Percentiles rank a stretch among this genome's conserved stretches.
These are phyloP conservation scores for Ageneiosus marmoratus DNA, from an alignment of 2,113 vertebrate genomes.

Conservation along the genomic window DNA sequence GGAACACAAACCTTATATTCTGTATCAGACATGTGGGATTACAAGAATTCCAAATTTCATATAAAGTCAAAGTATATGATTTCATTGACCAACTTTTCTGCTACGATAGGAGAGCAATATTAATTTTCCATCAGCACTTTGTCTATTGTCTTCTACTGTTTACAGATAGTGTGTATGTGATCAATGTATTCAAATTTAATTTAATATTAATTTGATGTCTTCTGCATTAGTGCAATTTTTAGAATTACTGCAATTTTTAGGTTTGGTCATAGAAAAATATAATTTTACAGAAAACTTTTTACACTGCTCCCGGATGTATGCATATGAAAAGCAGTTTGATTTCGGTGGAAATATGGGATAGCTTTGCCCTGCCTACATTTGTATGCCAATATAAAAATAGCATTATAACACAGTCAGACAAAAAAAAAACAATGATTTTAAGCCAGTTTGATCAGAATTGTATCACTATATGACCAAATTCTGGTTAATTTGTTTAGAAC, in stretches of 20 bases:
- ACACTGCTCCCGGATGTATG: too few species aligned
- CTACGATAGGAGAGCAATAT: background rate
- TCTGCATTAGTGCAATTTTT: background rate
- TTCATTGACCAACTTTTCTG: background rate
- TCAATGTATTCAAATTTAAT: background rate
- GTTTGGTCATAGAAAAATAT: background rate
- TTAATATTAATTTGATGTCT: background rate
- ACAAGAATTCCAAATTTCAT: background rate
- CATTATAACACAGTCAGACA: background rate
- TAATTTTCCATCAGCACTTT: background rate
- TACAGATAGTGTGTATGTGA: background rate
- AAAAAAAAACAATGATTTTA: too few species aligned
- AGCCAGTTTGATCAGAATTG: background rate
- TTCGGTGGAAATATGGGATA: too few species aligned
- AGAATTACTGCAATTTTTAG: background rate
- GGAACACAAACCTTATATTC: too few species aligned
- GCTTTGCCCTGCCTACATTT: too few species aligned
- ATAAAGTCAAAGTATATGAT: too few species aligned
- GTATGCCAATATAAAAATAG: background rate
- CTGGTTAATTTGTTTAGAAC: background rate
- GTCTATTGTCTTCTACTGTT: background rate
- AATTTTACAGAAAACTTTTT: background rate
- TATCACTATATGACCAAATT: background rate
- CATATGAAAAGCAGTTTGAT: too few species aligned
- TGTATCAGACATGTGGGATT: too few species aligned